Conservation (phyloP, 1,140 invertebrate genomes). For the Drosophila equinoxialis region DNA sequence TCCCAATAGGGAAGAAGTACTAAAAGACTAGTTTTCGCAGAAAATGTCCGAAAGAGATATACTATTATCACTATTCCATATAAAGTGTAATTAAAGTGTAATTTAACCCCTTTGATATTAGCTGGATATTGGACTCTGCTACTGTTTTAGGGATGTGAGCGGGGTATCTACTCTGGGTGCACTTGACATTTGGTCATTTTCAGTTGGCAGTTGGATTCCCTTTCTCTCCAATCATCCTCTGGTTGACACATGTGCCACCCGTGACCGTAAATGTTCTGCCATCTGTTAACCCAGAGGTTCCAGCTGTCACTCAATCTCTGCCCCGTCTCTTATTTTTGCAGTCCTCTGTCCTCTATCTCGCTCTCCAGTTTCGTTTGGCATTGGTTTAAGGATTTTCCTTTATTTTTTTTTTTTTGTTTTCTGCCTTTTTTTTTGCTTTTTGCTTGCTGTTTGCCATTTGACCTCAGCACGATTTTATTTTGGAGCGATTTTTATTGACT, state of each 20-base stretch:
- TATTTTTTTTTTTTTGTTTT: conserved; percentile 42
- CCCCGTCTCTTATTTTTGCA: background rate
- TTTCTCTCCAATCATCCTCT: conserved; percentile 42
- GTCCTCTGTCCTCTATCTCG: background rate
- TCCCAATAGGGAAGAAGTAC: background rate
- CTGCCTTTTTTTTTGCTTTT: conserved; percentile 19
- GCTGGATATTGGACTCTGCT: background rate
- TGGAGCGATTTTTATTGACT: conserved; percentile 65
- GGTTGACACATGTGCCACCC: conserved; percentile 62
- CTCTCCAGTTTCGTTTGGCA: conserved; percentile 39
- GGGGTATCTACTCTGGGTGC: conserved; percentile 35
- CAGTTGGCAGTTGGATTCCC: conserved; percentile 50
- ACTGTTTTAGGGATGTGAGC: background rate
- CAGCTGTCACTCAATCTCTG: conserved; percentile 41
- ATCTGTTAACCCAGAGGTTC: conserved; percentile 69
- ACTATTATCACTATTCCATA: too few species aligned
- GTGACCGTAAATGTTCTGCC: conserved; percentile 78
- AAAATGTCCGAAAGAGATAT: too few species aligned
- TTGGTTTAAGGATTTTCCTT: conserved; percentile 62
- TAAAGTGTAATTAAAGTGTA: too few species aligned
- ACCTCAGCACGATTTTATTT: conserved; percentile 70
- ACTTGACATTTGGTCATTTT: conserved; percentile 75
- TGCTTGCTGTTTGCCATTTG: conserved; percentile 50
- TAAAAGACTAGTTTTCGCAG: background rate
- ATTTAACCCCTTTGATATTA: background rate